Percentiles rank a stretch among this genome's conserved stretches.
These are phyloP conservation scores for Desoria tigrina DNA, from an alignment of 2,888 invertebrate genomes.

Conservation along the genomic window DNA sequence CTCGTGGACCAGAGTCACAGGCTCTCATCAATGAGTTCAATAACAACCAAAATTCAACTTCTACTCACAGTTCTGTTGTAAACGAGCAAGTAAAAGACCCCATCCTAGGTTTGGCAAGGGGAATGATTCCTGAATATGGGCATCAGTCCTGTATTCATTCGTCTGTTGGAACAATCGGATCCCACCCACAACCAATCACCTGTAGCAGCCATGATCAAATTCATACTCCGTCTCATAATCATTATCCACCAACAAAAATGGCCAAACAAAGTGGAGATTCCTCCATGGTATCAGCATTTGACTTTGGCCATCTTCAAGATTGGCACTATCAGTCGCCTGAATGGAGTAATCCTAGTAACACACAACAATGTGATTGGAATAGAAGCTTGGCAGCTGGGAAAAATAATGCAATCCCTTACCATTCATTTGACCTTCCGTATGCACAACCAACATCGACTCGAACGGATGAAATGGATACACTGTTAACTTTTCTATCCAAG, in stretches of 20 bases:
- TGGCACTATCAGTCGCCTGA: conserved; percentile 1
- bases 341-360: background rate
- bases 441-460: background rate
- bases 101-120: too few species aligned
- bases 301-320: background rate
- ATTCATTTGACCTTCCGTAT: background rate
- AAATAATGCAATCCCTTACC: background rate
- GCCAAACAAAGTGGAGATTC: background rate
- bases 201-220: background rate
- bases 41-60: too few species aligned
- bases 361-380: background rate
- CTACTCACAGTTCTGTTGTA: too few species aligned
- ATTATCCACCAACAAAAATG: background rate
- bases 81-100: too few species aligned
- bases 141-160: background rate
- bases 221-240: conserved; percentile 7
- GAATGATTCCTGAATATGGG: too few species aligned
- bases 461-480: conserved; percentile 48
- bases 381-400: background rate
- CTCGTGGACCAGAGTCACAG: too few species aligned
- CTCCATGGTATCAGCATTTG: background rate
- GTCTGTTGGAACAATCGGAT: conserved; percentile 36
- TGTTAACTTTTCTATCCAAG: conserved; percentile 51
- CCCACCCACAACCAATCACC: conserved; percentile 38
- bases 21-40: too few species aligned